Evolutionary conservation across 2,113 vertebrate genomes (phyloP).

Genomic region (Polypterus bichir): DNA sequence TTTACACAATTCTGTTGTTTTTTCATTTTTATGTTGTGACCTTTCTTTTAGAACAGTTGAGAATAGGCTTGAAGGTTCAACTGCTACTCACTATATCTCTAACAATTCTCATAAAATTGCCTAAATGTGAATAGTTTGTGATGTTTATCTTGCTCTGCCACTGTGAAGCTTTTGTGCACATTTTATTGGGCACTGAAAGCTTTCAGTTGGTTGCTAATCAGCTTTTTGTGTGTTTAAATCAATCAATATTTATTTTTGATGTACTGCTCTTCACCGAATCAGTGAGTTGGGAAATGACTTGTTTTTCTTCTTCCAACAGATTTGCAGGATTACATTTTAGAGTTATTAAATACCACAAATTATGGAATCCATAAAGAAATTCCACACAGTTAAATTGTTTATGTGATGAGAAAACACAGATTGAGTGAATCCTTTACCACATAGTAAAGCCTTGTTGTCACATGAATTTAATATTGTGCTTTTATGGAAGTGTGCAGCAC

Average conservation of each 20-base stretch:
- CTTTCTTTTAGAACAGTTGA: too few relatives aligned
- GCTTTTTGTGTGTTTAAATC: background rate
- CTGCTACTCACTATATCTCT: too few relatives aligned
- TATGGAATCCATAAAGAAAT: constrained; percentile 25
- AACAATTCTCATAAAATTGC: too few relatives aligned
- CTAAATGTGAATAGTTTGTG: too few relatives aligned
- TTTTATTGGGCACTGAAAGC: background rate
- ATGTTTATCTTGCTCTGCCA: background rate
- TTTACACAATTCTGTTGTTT: too few relatives aligned
- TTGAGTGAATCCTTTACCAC: constrained; percentile 10
- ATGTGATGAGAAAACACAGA: constrained; percentile 27
- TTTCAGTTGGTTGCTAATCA: constrained; percentile 3
- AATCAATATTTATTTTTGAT: constrained; percentile 16
- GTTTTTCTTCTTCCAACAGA: constrained; percentile 27
- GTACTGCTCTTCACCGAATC: constrained; percentile 28
- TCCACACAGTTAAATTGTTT: constrained; percentile 35
- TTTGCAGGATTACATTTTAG: constrained; percentile 1
- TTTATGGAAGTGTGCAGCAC: too few relatives aligned
- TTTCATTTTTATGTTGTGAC: too few relatives aligned
- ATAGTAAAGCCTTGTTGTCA: too few relatives aligned
- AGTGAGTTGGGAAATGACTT: constrained; percentile 44
- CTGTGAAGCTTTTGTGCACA: constrained; percentile 12
- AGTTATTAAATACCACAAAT: constrained; percentile 32
- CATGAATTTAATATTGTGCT: too few relatives aligned
- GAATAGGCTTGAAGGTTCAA: too few relatives aligned